Conservation (phyloP, 2,888 invertebrate species). For the Dyspetes luteomarginatus region DNA sequence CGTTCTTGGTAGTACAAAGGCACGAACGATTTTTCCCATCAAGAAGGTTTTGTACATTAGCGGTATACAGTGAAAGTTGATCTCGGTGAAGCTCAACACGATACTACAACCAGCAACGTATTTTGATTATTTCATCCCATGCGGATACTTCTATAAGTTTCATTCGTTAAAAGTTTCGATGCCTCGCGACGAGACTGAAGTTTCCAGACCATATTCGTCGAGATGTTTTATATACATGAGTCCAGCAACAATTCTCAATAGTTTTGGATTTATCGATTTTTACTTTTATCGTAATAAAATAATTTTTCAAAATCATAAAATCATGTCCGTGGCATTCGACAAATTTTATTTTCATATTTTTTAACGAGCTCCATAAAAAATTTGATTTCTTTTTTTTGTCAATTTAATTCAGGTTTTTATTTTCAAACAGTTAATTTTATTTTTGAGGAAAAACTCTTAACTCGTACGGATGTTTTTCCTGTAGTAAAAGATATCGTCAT, state of each 20-base stretch:
- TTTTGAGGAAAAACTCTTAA: no score
- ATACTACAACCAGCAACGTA: no score
- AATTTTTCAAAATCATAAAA: neutral
- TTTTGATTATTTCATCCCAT: neutral
- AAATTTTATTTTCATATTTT: no score
- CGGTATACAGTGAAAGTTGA: neutral
- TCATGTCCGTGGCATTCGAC: neutral
- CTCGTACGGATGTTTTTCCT: no score
- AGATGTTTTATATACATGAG: neutral
- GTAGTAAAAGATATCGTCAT: no score
- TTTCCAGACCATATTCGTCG: conserved; percentile 11
- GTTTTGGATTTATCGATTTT: conserved; percentile 1
- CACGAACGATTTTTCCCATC: neutral
- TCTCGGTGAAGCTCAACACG: neutral
- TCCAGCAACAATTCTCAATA: neutral
- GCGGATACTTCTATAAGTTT: neutral
- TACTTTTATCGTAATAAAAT: neutral
- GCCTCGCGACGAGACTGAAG: conserved; percentile 7
- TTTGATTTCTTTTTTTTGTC: no score
- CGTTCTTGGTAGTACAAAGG: no score
- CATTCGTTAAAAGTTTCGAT: conserved; percentile 53
- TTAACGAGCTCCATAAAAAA: no score
- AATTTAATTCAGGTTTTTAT: no score
- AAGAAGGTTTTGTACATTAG: neutral
- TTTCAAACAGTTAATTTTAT: no score